Evolutionary conservation across 2,888 invertebrate species (phyloP), one percentile per base, ranked within the genome.

Genomic region (Cosmorhoe ocellata): DNA sequence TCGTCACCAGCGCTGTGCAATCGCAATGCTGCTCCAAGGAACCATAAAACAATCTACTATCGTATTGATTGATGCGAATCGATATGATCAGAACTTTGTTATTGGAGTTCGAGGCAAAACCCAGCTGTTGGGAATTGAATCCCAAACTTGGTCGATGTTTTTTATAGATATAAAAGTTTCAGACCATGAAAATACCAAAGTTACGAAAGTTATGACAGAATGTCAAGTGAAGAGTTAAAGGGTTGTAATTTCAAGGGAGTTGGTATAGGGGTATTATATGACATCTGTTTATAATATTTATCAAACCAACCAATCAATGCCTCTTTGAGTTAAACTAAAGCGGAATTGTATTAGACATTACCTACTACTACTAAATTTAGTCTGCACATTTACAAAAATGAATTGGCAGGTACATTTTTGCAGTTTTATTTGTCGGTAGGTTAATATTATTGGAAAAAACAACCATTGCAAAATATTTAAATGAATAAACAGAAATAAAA

Each of bases 1-100:
- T 48, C 24, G 32, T 3, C 18, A n/a, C n/a, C n/a, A 40, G n/a
- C 44, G 30, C 32, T 46, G 37, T 55, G 53, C 49, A 57, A 59
- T 56, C 39, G 53, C 31, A 45, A 49, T 46, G 55, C 62, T 46
- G 55, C 62, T 38, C 54, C 7, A 12, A 39, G 40, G 51, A 55
- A 56, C 58, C 61, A 65, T 68, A 68, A 66, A 66, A 73, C 67
- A 71, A 69, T 67, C 62, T 55, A 66, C 52, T 58, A 54, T 54
- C 51, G 56, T 54, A 67, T 69, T 73, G 74, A 75, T 74, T 64
- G 74, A 75, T 74, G 69, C 56, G 67, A 73, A 71, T 63, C 67
- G 71, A 76, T 76, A 59, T 62, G 59, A 62, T 59, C 47, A 59
- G 70, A 76, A 76, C 69, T 74, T 76, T 74, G 59, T 70, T 70